Evolutionary conservation across 1,140 invertebrate species (phyloP).

Genomic region (Delia radicum): DNA sequence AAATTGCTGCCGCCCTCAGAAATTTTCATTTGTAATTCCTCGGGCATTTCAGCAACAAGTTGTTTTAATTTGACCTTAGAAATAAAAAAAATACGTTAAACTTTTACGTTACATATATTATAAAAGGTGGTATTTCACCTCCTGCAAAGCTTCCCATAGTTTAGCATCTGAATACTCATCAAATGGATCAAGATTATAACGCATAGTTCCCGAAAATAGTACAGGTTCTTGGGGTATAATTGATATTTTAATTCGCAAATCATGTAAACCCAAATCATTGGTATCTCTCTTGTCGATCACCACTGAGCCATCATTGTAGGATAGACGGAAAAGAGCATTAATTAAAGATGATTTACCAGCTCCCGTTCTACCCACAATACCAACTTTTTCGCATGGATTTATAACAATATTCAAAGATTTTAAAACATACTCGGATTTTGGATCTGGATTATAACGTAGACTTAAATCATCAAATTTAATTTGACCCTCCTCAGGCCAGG

Average conservation of each 20-base stretch:
- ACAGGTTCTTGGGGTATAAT: slow-evolving; percentile 74
- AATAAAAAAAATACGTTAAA: background rate
- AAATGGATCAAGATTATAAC: slow-evolving; percentile 80
- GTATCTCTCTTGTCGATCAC: slow-evolving; percentile 65
- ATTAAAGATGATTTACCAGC: slow-evolving; percentile 82
- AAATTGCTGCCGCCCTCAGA: slow-evolving; percentile 77
- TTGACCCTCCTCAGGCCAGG: slow-evolving; percentile 72
- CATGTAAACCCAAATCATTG: slow-evolving; percentile 57
- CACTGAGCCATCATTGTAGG: slow-evolving; percentile 61
- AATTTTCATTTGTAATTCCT: slow-evolving; percentile 68
- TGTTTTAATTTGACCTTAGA: slow-evolving; percentile 66
- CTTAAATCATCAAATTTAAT: slow-evolving; percentile 68
- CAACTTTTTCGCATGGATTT: slow-evolving; percentile 57
- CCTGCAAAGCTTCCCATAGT: slow-evolving; percentile 80
- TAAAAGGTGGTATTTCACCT: slow-evolving; percentile 61
- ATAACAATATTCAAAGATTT: slow-evolving; percentile 65
- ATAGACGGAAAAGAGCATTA: slow-evolving; percentile 65
- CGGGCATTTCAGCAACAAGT: slow-evolving; percentile 63
- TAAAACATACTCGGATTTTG: slow-evolving; percentile 60
- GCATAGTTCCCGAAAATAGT: slow-evolving; percentile 64
- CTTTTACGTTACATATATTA: background rate
- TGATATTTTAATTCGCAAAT: slow-evolving; percentile 64
- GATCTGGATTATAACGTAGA: slow-evolving; percentile 54
- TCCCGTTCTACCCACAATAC: slow-evolving; percentile 77
- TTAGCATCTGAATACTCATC: slow-evolving; percentile 70